phyloP scores from a whole-genome alignment of 2,797 vertebrate species.

The Poecilia velifera region DNA sequence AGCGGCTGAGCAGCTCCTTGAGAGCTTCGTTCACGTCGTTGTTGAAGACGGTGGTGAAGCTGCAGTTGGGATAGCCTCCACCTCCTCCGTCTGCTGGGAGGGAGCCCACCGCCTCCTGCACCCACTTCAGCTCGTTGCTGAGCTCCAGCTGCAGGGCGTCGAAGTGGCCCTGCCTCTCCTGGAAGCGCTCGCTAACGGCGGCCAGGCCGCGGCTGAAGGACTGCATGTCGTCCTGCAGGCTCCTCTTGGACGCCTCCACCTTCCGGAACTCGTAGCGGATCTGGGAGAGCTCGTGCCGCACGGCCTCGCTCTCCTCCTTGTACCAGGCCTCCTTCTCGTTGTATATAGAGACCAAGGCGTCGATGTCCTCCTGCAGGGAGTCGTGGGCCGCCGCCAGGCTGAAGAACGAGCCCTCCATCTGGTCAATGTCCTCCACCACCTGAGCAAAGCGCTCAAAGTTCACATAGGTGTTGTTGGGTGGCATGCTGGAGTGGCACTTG shows the following conservation, averaged over 20 bases:
- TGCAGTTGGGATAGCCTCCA: conserved; percentile 57
- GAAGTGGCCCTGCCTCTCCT: conserved; percentile 82
- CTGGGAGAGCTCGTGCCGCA: conserved; percentile 89
- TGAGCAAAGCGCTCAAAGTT: conserved; percentile 92
- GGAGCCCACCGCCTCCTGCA: conserved; percentile 85
- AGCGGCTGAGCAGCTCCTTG: conserved; percentile 84
- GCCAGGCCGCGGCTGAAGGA: conserved; percentile 73
- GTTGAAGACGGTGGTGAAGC: conserved; percentile 74
- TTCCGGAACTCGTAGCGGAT: conserved; percentile 92
- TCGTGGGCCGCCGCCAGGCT: conserved; percentile 76
- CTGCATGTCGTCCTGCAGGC: conserved; percentile 84
- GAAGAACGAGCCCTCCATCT: conserved; percentile 77
- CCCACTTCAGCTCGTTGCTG: conserved; percentile 85
- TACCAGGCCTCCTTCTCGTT: conserved; percentile 95
- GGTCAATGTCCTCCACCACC: conserved; percentile 87
- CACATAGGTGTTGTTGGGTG: conserved; percentile 92
- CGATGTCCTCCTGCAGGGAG: conserved; percentile 88
- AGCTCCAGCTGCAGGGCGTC: conserved; percentile 85
- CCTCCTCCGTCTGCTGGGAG: conserved; percentile 62
- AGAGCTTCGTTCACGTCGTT: conserved; percentile 85
- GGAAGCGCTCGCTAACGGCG: conserved; percentile 73
- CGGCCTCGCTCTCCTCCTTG: conserved; percentile 87
- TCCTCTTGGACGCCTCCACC: conserved; percentile 84
- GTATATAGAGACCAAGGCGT: conserved; percentile 88
- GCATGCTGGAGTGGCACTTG: conserved; percentile 95